Evolutionary conservation across 53 echinoderm and acorn worm genomes (phyloP), one percentile per base, ranked within the genome.

Genomic region (Glandiceps talaboti): DNA sequence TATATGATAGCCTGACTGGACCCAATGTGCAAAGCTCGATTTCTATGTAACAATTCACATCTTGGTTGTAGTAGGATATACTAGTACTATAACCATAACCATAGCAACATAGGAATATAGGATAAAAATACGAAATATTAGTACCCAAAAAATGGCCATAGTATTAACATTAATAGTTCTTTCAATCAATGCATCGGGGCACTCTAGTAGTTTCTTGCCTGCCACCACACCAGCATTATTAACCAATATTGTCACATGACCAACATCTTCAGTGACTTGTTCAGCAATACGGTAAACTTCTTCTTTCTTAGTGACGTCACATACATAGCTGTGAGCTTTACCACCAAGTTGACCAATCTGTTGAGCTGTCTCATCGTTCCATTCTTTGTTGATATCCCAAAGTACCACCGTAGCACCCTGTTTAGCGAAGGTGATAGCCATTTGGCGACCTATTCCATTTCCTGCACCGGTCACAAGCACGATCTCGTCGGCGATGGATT

Each of bases 151-250:
- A n/a, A n/a, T n/a, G n/a, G n/a, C n/a, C n/a, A n/a, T n/a, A n/a
- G n/a, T n/a, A n/a, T n/a, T n/a, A n/a, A n/a, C n/a, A n/a, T n/a
- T n/a, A 86, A 96, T 85, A 1, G 92, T 93, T 86, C 81, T 88
- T 1, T 79, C 82, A 30, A 96, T 93, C n/a, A 75, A 80, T 76
- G 83, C 86, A 74, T 96, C 97, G n/a, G 89, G 84, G 20, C 90
- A 76, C 73, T 96, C 89, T 76, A 91, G 32, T 26, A 88, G 30
- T n/a, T n/a, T n/a, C n/a, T n/a, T 93, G 33, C 97, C 97, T 0
- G 91, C 78, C 74, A 96, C 87, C 74, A 96, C 91, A 30, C 97
- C 97, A 1, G 97, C 97, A 76, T 96, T 96, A 89, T 96, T 96
- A 77, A 96, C 87, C 33, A 96, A 81, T 73, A 96, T 86, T 27